Percentiles rank a stretch among this genome's conserved stretches.
Conservation (phyloP, 2,797 vertebrate species). For the Chaunax sp. region DNA sequence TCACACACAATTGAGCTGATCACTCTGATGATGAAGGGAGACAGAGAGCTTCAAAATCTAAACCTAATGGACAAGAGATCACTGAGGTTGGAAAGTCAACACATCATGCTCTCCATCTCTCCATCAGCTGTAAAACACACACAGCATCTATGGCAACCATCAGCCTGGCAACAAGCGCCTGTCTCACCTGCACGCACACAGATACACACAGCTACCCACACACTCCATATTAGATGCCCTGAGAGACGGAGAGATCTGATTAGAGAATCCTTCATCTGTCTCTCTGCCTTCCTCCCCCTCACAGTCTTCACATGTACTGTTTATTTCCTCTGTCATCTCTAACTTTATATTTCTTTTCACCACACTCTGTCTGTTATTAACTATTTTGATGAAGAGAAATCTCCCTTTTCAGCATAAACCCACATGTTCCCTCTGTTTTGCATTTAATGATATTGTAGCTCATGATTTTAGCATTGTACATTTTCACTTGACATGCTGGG, state of each 20-base stretch:
- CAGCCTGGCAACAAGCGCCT: slow-evolving; percentile 11
- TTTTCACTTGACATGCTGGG: too few relatives aligned
- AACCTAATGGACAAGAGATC: not conserved
- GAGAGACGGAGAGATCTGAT: slow-evolving; percentile 59
- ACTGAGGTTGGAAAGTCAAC: too few relatives aligned
- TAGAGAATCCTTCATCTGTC: slow-evolving; percentile 22
- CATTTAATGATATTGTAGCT: not conserved
- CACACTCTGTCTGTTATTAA: not conserved
- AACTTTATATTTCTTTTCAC: not conserved
- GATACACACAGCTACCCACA: too few relatives aligned
- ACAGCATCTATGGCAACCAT: slow-evolving; percentile 18
- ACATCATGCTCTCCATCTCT: too few relatives aligned
- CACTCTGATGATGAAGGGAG: too few relatives aligned
- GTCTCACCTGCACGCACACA: not conserved
- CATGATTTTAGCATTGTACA: not conserved
- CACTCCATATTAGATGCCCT: not conserved
- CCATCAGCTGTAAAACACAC: slow-evolving; percentile 1
- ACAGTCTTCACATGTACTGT: not conserved
- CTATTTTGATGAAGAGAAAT: too few relatives aligned
- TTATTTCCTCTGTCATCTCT: not conserved
- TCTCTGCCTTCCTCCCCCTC: not conserved
- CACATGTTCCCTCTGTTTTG: not conserved
- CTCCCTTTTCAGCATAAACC: too few relatives aligned
- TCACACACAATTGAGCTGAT: too few relatives aligned
- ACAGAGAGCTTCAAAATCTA: too few relatives aligned